Evolutionary conservation across 2,888 invertebrate genomes (phyloP).

Genomic region (Atethmia centrago): DNA sequence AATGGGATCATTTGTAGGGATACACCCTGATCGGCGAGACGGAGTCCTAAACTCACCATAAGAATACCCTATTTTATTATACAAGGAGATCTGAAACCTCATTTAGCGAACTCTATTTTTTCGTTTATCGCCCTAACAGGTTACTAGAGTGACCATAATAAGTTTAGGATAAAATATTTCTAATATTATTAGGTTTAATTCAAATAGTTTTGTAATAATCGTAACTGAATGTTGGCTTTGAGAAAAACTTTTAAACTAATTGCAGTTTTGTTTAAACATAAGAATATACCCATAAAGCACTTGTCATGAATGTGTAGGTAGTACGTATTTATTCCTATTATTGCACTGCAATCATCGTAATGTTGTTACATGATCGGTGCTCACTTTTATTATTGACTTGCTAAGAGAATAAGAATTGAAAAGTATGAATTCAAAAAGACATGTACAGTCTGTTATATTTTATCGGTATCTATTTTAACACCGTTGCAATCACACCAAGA

Average conservation of each 20-base stretch:
- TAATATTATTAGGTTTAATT: conserved; percentile 16
- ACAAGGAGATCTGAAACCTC: conserved; percentile 11
- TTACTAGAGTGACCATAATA: conserved; percentile 28
- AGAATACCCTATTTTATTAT: conserved; percentile 41
- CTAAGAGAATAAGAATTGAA: neutral
- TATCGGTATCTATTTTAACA: conserved; percentile 17
- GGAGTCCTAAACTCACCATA: conserved; percentile 66
- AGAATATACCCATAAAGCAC: neutral
- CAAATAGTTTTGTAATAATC: neutral
- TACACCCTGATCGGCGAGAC: conserved; percentile 74
- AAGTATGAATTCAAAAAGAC: conserved; percentile 8
- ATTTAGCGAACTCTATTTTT: neutral
- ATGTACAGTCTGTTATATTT: neutral
- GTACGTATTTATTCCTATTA: conserved; percentile 1
- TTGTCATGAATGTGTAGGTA: neutral
- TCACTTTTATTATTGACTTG: conserved; percentile 9
- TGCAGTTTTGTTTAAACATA: conserved; percentile 1
- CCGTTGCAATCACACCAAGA: conserved; percentile 19
- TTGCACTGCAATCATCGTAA: conserved; percentile 2
- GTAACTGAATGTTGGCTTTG: too few relatives aligned
- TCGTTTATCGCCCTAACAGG: conserved; percentile 7
- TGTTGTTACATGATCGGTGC: neutral
- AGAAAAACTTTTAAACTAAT: neutral
- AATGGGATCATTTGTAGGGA: conserved; percentile 82
- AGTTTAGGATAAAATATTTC: conserved; percentile 8